Percentiles rank a stretch among this genome's conserved stretches.
Evolutionary conservation across 1,140 invertebrate species (phyloP).

Genomic region (Micrasema longulum): DNA sequence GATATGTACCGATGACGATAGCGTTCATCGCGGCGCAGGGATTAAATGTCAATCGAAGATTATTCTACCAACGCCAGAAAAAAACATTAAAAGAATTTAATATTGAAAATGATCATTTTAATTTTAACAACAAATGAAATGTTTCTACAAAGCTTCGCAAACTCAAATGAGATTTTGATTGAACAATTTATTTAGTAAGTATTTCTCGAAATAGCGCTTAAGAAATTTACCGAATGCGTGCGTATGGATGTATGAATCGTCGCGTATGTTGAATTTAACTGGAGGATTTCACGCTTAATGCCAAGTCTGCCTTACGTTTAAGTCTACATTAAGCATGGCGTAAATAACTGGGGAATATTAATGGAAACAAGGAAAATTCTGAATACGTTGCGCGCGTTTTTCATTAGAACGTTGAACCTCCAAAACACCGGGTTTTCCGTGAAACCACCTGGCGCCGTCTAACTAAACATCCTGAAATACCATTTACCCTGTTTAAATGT

Average conservation of each 20-base stretch:
- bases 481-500: neutral
- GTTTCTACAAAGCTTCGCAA: neutral
- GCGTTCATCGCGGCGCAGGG: too few species aligned
- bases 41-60: too few species aligned
- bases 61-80: too few species aligned
- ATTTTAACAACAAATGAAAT: too few species aligned
- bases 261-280: conserved; percentile 5
- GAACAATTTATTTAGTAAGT: neutral
- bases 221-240: neutral
- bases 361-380: conserved; percentile 19
- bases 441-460: conserved; percentile 14
- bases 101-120: too few species aligned
- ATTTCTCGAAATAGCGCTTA: neutral
- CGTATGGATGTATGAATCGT: too few species aligned
- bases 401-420: conserved; percentile 11
- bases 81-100: too few species aligned
- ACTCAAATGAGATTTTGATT: conserved; percentile 27
- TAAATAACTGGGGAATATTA: conserved; percentile 23
- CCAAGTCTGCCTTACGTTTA: neutral
- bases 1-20: too few species aligned
- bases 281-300: conserved; percentile 1
- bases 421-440: neutral
- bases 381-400: conserved; percentile 24
- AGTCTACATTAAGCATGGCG: conserved; percentile 19
- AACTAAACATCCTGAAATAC: neutral